Evolutionary conservation across 2,797 vertebrate species (phyloP), one percentile per base, ranked within the genome.

Genomic region (Ciconia nigra): DNA sequence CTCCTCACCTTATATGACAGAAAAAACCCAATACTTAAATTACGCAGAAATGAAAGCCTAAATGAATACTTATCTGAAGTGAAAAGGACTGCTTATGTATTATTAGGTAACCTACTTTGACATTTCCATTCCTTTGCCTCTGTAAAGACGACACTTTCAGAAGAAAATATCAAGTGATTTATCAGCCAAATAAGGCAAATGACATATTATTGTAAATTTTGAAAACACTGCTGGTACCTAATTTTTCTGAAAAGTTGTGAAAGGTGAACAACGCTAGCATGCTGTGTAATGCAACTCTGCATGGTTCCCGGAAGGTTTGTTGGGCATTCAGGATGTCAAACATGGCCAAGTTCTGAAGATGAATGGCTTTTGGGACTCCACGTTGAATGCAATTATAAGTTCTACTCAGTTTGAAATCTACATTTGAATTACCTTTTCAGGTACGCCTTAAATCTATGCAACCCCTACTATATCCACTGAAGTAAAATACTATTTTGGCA

Each of bases 361-460:
- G 3, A 81, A 55, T 5, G 25, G 33, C 33, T 89, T 62, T 10
- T 57, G 28, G 22, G 20, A 66, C 21, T 76, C 14, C 21, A 13
- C 3, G 7, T 8, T 58, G 19, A 71, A 67, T 6, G 29, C 1
- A 1, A 35, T 21, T 67, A 0, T 18, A 86, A 61, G 19, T 37
- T 78, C 51, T 39, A 37, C 46, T 51, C 9, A 35, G 29, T 31
- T 44, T 83, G 57, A 86, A 74, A 83, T 28, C 37, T 41, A 46
- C 22, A 78, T 42, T 15, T 51, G 16, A 59, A 35, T 46, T 41
- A 65, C 15, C 8, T 91, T 74, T 74, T 46, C 35, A 44, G 11
- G 47, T 46, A 70, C 0, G 4, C 25, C 72, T 76, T 47, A 47
- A 31, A 71, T 35, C 37, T 74, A 3, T 20, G 47, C 57, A 79